Evolutionary conservation across 2,888 invertebrate species (phyloP).

Genomic region (Diploptera punctata): DNA sequence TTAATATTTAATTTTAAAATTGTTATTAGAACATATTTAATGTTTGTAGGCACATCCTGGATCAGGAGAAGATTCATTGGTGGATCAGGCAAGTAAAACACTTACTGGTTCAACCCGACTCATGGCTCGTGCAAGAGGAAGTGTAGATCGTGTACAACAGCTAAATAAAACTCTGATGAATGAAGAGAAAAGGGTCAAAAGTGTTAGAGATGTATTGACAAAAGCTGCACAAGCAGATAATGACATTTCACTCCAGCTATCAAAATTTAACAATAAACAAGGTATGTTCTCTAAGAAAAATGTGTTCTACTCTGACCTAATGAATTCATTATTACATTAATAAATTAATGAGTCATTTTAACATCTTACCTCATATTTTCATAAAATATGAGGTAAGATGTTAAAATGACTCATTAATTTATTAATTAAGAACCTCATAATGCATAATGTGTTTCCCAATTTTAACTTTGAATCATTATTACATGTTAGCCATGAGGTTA

Average conservation of each 20-base stretch:
- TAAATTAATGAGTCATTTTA: too few species aligned
- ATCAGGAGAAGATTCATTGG: constrained; percentile 56
- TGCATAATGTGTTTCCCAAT: too few species aligned
- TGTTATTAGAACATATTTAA: too few species aligned
- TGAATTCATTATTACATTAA: too few species aligned
- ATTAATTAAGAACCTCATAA: too few species aligned
- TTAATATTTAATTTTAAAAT: too few species aligned
- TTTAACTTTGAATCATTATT: too few species aligned
- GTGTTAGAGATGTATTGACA: constrained; percentile 33
- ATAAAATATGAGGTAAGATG: too few species aligned
- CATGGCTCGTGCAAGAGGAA: constrained; percentile 60
- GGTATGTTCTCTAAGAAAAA: constrained; percentile 7
- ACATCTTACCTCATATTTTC: too few species aligned
- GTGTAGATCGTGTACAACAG: constrained; percentile 57
- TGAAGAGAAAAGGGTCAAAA: constrained; percentile 36
- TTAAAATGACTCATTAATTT: too few species aligned
- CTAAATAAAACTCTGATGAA: constrained; percentile 34
- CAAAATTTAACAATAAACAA: constrained; percentile 29
- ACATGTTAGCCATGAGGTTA: too few species aligned
- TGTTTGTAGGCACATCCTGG: constrained; percentile 34
- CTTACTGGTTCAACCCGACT: constrained; percentile 60
- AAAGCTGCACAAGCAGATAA: constrained; percentile 45
- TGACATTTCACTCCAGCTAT: constrained; percentile 43
- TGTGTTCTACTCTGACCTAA: too few species aligned
- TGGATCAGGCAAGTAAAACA: constrained; percentile 61